Evolutionary conservation across 37 sponge, comb jelly and placozoan genomes (phyloP).

Genomic region (Sycon ciliatum): DNA sequence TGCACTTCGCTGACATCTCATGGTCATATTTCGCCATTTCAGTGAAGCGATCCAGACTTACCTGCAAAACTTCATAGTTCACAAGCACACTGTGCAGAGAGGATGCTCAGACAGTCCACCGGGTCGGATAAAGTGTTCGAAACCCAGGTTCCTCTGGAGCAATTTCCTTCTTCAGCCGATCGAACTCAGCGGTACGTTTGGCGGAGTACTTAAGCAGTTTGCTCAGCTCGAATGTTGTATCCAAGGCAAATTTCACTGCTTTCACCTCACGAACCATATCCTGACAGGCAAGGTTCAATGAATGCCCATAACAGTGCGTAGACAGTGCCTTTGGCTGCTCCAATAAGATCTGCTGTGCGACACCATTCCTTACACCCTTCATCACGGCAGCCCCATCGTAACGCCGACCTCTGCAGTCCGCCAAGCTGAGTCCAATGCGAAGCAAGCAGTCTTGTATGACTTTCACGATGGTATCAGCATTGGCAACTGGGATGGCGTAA

Average conservation of each 20-base stretch:
- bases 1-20: conserved; percentile 47
- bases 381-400: conserved; percentile 52
- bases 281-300: conserved; percentile 47
- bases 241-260: conserved; percentile 40
- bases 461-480: conserved; percentile 16
- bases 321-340: conserved; percentile 29
- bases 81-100: conserved; percentile 42
- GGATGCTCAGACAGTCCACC: conserved; percentile 38
- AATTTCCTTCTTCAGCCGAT: conserved; percentile 30
- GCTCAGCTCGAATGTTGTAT: conserved; percentile 43
- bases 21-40: conserved; percentile 34
- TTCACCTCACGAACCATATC: conserved; percentile 39
- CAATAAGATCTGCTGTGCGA: conserved; percentile 15
- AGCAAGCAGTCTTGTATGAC: conserved; percentile 31
- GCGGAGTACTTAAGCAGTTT: conserved; percentile 56
- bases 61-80: conserved; percentile 33
- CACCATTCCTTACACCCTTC: conserved; percentile 30
- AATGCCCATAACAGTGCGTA: conserved; percentile 49
- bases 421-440: conserved; percentile 26
- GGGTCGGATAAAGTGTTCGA: no score
- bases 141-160: no score
- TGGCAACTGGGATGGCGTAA: conserved; percentile 6
- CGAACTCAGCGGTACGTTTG: conserved; percentile 38
- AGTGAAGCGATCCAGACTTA: conserved; percentile 40
- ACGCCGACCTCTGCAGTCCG: conserved; percentile 44